Evolutionary conservation across 1,140 invertebrate species (phyloP).

Genomic region (Achatina immaculata): DNA sequence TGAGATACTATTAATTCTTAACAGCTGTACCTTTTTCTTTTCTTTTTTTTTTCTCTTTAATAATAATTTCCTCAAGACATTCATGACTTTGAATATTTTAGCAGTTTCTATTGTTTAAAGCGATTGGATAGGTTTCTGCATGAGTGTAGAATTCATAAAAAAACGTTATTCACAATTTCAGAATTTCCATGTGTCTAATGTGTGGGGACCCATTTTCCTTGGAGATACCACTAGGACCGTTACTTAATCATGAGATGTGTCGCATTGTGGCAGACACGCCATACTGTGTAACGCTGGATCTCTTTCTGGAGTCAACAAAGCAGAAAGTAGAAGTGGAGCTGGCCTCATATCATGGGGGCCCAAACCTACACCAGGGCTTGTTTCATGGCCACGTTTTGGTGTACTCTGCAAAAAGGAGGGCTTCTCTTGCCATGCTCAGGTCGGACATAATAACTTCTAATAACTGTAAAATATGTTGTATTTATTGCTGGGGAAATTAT

Average conservation of each 20-base stretch:
- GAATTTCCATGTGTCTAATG: conserved; percentile 95
- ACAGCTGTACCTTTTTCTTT: too few species aligned
- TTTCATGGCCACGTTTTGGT: conserved; percentile 96
- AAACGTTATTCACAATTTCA: too few species aligned
- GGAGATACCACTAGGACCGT: conserved; percentile 88
- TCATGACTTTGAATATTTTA: too few species aligned
- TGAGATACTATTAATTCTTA: too few species aligned
- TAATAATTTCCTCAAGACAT: too few species aligned
- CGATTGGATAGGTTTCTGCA: too few species aligned
- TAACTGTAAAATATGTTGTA: too few species aligned
- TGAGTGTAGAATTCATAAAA: too few species aligned
- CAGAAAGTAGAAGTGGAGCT: conserved; percentile 89
- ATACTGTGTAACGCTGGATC: conserved; percentile 61
- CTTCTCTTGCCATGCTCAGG: conserved; percentile 92
- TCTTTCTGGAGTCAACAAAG: conserved; percentile 81
- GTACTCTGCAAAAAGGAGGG: conserved; percentile 94
- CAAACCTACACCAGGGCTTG: conserved; percentile 46
- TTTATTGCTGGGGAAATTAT: too few species aligned
- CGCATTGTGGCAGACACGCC: conserved; percentile 57
- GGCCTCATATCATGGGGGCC: conserved; percentile 94
- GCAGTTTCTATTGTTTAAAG: too few species aligned
- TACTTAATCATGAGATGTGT: conserved; percentile 80
- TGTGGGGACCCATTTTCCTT: conserved; percentile 95
- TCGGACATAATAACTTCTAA: too few species aligned
- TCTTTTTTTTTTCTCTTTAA: too few species aligned